Evolutionary conservation across 2,888 invertebrate genomes (phyloP), one percentile per base, ranked within the genome.

Genomic region (Ophion ventricosus): DNA sequence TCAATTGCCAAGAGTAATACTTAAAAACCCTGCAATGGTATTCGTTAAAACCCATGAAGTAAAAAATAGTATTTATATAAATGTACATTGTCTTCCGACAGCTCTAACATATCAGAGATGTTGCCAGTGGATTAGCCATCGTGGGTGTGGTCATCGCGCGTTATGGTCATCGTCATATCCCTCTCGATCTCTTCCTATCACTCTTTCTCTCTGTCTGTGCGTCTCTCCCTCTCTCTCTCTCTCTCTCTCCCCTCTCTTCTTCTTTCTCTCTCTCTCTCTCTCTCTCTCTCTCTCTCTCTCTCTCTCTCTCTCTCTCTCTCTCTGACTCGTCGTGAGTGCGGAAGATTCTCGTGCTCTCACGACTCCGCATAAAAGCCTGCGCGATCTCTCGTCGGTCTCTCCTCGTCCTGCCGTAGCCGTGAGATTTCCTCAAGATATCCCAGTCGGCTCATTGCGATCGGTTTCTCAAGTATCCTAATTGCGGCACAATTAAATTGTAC

Each of bases 61-160:
- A 5, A 35, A 35, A 5, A 35, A 8, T 35, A 1, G 35, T 35
- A 35, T 35, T 8, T 49, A 14, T 73, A 20, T 64, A 29, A 43
- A 54, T 54, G 64, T 61, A 64, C 63, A 64, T 64, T 43, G 49
- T 67, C 56, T 72, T 76, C 67, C 56, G 43, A 70, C 66, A 72
- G 72, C 40, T 49, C 64, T 59, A 59, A 59, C 69, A 43, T 66
- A n/a, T 66, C 63, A 80, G 69, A 64, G 66, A n/a, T 26, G 69
- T 80, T 57, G 73, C 20, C 54, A 57, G 35, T 76, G 78, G 43
- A n/a, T 56, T 70, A 49, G 7, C 49, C n/a, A 23, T 78, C 63
- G 49, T 74, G 77, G 73, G 83, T 84, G 80, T 77, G 80, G 76
- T 83, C 70, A 83, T 79, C 74, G 64, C 69, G 59, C 69, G 49